A percentile compares a stretch with the other conserved stretches of the same genome.
phyloP scores from a whole-genome alignment of 2,797 vertebrate genomes.

The Arrhamphus sclerolepis region DNA sequence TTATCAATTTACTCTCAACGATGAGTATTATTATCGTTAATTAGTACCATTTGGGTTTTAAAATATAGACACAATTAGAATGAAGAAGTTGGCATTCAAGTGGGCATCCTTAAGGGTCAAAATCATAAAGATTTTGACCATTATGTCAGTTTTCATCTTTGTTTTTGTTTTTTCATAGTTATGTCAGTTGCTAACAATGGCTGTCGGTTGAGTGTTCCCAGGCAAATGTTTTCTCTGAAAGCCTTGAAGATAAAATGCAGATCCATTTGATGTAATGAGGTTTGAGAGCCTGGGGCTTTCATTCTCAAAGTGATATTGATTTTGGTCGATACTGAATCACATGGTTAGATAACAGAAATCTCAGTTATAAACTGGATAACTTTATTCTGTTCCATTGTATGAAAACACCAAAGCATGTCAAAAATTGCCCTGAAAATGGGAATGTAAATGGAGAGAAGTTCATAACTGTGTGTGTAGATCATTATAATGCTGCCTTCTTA shows the following conservation, averaged over 20 bases:
- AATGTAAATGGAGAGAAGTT: no score
- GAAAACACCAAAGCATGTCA: no score
- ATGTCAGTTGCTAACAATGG: constrained; percentile 18
- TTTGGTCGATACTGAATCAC: constrained; percentile 31
- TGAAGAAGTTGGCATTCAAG: not conserved
- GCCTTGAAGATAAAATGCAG: constrained; percentile 43
- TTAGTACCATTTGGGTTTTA: no score
- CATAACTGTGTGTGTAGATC: no score
- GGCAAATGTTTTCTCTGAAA: constrained; percentile 25
- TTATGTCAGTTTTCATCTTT: constrained; percentile 18
- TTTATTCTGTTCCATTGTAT: no score
- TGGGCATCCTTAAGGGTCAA: not conserved
- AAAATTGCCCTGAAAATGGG: no score
- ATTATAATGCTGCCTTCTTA: no score
- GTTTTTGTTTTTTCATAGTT: no score
- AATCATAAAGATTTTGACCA: constrained; percentile 2
- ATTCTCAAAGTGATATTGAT: constrained; percentile 45
- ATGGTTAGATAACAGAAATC: constrained; percentile 51
- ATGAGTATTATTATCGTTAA: not conserved
- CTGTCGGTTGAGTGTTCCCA: constrained; percentile 6
- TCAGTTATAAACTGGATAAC: constrained; percentile 18
- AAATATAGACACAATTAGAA: not conserved
- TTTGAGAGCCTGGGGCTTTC: constrained; percentile 30
- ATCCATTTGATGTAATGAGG: constrained; percentile 49
- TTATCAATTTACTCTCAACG: not conserved